Base-by-base conservation (phyloP, 2,888 invertebrate genomes). In the Coelinius sp. region DNA sequence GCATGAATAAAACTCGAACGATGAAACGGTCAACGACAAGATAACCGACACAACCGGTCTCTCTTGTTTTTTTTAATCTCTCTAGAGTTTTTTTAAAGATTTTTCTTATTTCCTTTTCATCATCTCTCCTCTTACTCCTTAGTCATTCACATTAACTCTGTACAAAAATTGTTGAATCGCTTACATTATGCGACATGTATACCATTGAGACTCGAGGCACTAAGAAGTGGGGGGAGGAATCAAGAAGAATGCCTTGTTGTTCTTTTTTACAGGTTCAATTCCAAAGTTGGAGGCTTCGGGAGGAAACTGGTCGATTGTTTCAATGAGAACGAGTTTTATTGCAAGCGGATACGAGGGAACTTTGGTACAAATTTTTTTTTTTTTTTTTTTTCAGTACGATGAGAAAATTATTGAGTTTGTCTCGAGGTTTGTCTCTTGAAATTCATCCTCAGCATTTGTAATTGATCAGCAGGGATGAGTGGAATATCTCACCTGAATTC, bases 1-100 rank as follows among this genome's bases (percentile, higher is more conserved):
- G 73, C 74, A 78, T 76, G 76, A 76, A 76, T 75, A 76, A 77
- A 77, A 77, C 68, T 74, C 68, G 71, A 71, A 73, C 76, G 76
- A 75, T 76, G 75, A 71, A 74, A 75, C 76, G 73, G 75, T 78
- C 75, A 78, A 73, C 73, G 76, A 72, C 76, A 73, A 77, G 74
- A 73, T 75, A 24, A 71, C 75, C 76, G 70, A 75, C 76, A 74
- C 73, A 78, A 78, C 78, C 76, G 76, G 76, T 78, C 66, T 49
- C 68, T 59, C 72, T 52, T 63, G 63, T 44, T 44, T 17, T 35
- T 70, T 68, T 67, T 70, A 46, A 52, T 49, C 71, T 31, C 31
- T 53, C 46, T 64, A 41, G 12, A 20, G 46, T 25, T 22, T 14
- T 62, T 27, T 62, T 46, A 14, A 25, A 22, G 27, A 31, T 46